A percentile compares a stretch with the other conserved stretches of the same genome.
Conservation (phyloP, 2,113 vertebrate species). For the Rattus norvegicus region GRCr8 NC_086033.1:100236501-100237000, state of each 20-base stretch:
- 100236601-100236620: neutral
- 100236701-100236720: neutral
- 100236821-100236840: neutral
- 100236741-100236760: neutral
- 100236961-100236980: neutral
- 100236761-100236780: slow-evolving; percentile 7
- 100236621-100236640: neutral
- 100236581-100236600: neutral
- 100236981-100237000: neutral
- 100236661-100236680: neutral
- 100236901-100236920: neutral
- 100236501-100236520: neutral
- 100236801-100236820: neutral
- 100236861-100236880: neutral
- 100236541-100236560: neutral
- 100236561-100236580: neutral
- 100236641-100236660: neutral
- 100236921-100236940: fast-evolving
- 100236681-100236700: too few relatives aligned
- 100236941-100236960: neutral
- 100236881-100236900: too few relatives aligned
- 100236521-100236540: neutral
- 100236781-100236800: neutral
- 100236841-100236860: neutral
- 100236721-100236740: slow-evolving; percentile 12